Evolutionary conservation across 1,140 invertebrate genomes (phyloP), one percentile per base, ranked within the genome.

Genomic region (Tetragonula clypearis): DNA sequence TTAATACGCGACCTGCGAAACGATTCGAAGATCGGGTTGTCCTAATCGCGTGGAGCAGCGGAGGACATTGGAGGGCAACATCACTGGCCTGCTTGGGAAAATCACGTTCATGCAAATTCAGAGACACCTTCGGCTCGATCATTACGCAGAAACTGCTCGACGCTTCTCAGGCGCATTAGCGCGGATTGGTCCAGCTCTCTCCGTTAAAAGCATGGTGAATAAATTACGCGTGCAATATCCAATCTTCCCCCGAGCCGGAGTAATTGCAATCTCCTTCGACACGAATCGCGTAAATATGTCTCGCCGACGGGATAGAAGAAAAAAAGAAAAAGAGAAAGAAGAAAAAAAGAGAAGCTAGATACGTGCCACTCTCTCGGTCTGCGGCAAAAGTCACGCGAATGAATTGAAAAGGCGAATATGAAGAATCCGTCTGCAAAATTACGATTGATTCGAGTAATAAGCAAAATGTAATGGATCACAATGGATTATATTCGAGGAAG

Each of bases 201-300:
- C 55, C 81, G 81, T 83, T 83, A 83, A 68, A 76, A 69, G 21
- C 30, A 9, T 68, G 30, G 17, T 26, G 62, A 83, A 83, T 83
- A 78, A 78, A 83, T 83, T 78, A 78, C 62, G 23, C 62, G 73
- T 75, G 73, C 73, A 56, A 75, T 75, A 75, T 75, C 53, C 53
- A 56, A 55, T 55, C 17, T 56, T 75, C 17, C 6, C 6, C 17
- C 19, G 17, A 30, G 17, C n/a, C 49, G 4, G 17, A 21, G 73
- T 56, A 75, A 75, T 75, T 75, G 14, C 49, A 19, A 75, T 56
- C 73, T 23, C 35, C 35, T 72, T 73, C 56, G 55, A 17, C 69
- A 15, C 79, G 69, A 82, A 65, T 68, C 73, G 30, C 12, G 26
- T 11, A 26, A 77, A 77, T 58, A 56, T 21, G 58, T 77, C 30